phyloP scores from a whole-genome alignment of 1,140 invertebrate genomes.

The Caligus rogercresseyi region DNA sequence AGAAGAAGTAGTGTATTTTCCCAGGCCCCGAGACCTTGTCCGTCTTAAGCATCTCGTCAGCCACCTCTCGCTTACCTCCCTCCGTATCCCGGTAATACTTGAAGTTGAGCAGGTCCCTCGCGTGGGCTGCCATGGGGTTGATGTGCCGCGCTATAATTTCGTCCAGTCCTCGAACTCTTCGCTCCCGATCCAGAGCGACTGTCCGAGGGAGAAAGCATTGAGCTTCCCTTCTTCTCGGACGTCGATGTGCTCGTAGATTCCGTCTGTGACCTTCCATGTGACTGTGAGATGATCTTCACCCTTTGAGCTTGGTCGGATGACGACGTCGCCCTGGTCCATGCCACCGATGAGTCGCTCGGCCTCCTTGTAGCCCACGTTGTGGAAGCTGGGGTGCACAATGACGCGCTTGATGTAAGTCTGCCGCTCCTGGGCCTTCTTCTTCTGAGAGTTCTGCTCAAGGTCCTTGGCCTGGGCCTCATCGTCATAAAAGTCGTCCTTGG shows the following conservation, averaged over 20 bases:
- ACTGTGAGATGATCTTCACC: slow-evolving; percentile 87
- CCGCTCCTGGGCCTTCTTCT: slow-evolving; percentile 54
- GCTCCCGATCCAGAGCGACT: slow-evolving; percentile 58
- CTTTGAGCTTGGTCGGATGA: slow-evolving; percentile 86
- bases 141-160: slow-evolving; percentile 94
- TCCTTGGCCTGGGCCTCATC: slow-evolving; percentile 65
- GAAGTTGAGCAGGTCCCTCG: slow-evolving; percentile 71
- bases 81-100: slow-evolving; percentile 35
- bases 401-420: slow-evolving; percentile 81
- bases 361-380: slow-evolving; percentile 85
- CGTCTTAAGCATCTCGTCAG: slow-evolving; percentile 65
- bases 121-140: slow-evolving; percentile 82
- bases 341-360: slow-evolving; percentile 72
- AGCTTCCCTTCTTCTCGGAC: slow-evolving; percentile 89
- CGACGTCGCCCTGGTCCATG: slow-evolving; percentile 89
- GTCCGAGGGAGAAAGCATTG: slow-evolving; percentile 84
- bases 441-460: slow-evolving; percentile 52
- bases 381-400: slow-evolving; percentile 91
- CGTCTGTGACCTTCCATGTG: slow-evolving; percentile 92
- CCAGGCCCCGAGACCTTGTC: slow-evolving; percentile 66
- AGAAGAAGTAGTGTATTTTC: slow-evolving; percentile 80
- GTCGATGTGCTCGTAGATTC: slow-evolving; percentile 88
- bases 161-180: slow-evolving; percentile 52
- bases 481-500: slow-evolving; percentile 81
- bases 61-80: slow-evolving; percentile 43